These are phyloP conservation scores for Pseudomyrmex pallidus DNA, from an alignment of 1,140 invertebrate genomes.

Conservation along the genomic window DNA sequence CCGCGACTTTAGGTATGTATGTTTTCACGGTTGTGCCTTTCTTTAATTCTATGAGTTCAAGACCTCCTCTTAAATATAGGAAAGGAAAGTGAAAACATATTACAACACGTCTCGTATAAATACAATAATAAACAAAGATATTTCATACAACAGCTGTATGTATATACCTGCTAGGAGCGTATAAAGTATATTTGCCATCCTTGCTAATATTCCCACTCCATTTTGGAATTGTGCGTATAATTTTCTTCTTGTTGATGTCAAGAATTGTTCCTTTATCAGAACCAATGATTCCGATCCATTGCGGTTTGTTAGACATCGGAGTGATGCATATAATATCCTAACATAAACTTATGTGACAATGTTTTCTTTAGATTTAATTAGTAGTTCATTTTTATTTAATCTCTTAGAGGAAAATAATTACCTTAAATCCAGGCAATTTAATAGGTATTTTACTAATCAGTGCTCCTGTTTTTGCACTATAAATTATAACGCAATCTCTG, in stretches of 20 bases:
- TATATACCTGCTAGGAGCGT: conserved; percentile 91
- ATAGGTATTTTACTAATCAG: conserved; percentile 91
- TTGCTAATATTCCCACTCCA: conserved; percentile 94
- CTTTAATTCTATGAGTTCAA: conserved; percentile 95
- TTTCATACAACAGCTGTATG: not conserved
- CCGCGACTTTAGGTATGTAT: conserved; percentile 96
- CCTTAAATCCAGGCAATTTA: conserved; percentile 89
- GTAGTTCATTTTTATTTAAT: no score
- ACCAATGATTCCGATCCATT: conserved; percentile 94
- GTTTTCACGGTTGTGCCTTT: conserved; percentile 93
- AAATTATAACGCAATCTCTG: conserved; percentile 93
- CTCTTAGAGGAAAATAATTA: conserved; percentile 67
- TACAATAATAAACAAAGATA: not conserved
- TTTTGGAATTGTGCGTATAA: conserved; percentile 91
- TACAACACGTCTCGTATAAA: not conserved
- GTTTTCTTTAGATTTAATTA: not conserved
- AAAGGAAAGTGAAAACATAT: conserved; percentile 34
- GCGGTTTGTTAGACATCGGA: conserved; percentile 92
- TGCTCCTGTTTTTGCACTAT: conserved; percentile 93
- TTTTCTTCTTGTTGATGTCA: conserved; percentile 92
- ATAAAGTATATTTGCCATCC: conserved; percentile 96
- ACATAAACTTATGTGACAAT: conserved; percentile 12
- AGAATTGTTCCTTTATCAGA: conserved; percentile 95
- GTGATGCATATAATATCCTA: conserved; percentile 89
- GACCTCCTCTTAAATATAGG: conserved; percentile 90